Evolutionary conservation across 64 coral and sea anemone genomes (phyloP).

Genomic region (Astreopora myriophthalma): DNA sequence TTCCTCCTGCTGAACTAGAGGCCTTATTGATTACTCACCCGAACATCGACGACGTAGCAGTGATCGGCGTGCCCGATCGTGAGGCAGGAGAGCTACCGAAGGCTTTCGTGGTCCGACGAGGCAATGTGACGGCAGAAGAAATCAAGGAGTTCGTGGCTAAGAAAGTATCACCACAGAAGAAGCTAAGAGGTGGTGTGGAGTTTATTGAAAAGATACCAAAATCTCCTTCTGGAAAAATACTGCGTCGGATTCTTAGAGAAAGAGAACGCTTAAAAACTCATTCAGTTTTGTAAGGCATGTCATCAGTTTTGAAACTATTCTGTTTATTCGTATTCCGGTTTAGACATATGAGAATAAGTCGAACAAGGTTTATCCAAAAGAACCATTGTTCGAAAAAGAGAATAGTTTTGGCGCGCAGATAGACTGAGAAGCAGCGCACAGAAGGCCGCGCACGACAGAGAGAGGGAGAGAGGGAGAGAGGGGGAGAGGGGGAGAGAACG

Average conservation of each 20-base stretch:
- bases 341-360: too few species aligned
- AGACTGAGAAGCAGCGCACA: too few species aligned
- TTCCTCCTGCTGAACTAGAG: constrained; percentile 62
- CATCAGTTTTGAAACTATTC: too few species aligned
- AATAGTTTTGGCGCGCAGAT: too few species aligned
- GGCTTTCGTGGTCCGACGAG: constrained; percentile 47
- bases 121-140: constrained; percentile 31
- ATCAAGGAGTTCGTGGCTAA: constrained; percentile 27
- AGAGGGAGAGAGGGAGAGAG: too few species aligned
- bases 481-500: too few species aligned
- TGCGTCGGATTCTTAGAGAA: constrained; percentile 26
- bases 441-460: too few species aligned
- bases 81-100: constrained; percentile 65
- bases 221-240: constrained; percentile 52
- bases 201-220: constrained; percentile 68
- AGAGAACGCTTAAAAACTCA: background rate
- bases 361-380: too few species aligned
- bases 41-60: constrained; percentile 54
- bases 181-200: constrained; percentile 65
- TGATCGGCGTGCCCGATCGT: constrained; percentile 69
- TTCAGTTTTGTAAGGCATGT: too few species aligned
- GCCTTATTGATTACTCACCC: constrained; percentile 60
- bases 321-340: too few species aligned
- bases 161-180: constrained; percentile 57
- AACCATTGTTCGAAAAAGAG: too few species aligned